Evolutionary conservation across 2,113 vertebrate genomes (phyloP).

Genomic region (Podiceps cristatus): DNA sequence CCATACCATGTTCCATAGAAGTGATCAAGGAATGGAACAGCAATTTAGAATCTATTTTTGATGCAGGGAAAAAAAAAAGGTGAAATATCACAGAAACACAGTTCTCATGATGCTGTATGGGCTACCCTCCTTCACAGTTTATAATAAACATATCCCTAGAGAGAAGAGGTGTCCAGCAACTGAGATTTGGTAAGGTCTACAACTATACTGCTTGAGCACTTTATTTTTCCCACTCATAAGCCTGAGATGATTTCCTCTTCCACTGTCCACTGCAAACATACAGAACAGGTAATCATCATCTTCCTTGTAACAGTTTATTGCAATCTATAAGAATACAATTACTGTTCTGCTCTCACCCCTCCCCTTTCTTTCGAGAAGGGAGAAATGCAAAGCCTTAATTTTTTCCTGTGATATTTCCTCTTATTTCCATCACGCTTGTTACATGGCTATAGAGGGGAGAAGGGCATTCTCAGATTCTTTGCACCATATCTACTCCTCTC

Average conservation of each 20-base stretch:
- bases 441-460: background rate
- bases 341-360: background rate
- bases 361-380: background rate
- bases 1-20: background rate
- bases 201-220: background rate
- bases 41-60: background rate
- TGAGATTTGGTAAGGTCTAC: background rate
- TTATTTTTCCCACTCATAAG: background rate
- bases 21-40: background rate
- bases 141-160: background rate
- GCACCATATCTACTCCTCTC: background rate
- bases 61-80: background rate
- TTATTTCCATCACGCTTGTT: background rate
- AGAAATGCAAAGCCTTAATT: background rate
- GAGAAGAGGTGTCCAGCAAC: background rate
- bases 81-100: background rate
- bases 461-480: background rate
- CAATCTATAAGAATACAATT: background rate
- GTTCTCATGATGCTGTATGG: background rate
- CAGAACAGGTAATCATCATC: background rate
- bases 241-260: background rate
- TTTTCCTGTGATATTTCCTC: background rate
- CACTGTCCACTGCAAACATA: background rate
- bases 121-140: background rate
- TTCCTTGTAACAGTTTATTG: background rate